Evolutionary conservation across 92 coral and sea anemone species (phyloP), one percentile per base, ranked within the genome.

Genomic region (Hydrozoanthus gracilis): DNA sequence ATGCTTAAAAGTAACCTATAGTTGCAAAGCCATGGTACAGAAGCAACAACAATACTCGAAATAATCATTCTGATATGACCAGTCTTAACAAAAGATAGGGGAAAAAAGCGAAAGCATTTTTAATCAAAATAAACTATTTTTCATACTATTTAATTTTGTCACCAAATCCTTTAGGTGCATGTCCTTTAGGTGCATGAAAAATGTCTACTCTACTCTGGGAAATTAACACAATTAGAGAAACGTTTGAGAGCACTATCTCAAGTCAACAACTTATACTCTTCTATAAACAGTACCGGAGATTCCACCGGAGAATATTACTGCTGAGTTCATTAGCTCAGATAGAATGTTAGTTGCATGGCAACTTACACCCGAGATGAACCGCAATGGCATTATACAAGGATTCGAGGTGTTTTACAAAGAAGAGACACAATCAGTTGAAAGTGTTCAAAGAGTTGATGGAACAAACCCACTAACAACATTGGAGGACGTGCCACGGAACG

Each of bases 321-420:
- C 79, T 4, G 64, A 75, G 58, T 50, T 75, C 39, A 49, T 75
- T 51, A 54, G 61, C 79, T 75, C 79, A 6, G 17, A 5, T 44
- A 75, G 79, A 4, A 3, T 75, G 64, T 13, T 75, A 51, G 79
- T 75, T 1, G 8, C 79, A 16, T 75, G 79, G 79, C 39, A 50
- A 13, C 20, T 75, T 3, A 0, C 60, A 2, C 15, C 64, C 7
- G 11, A 3, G 4, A 4, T 8, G 60, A 75, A 51, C 8, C 79
- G 17, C 15, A 75, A 51, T 16, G 79, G 60, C 79, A 35, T 51
- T 8, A 51, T 75, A 50, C 61, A 5, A 51, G 79, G 79, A 6
- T 75, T 75, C 35, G 50, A 51, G 3, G 79, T 75, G 5, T 14
- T 50, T 51, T 75, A 75, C 44, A 75, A 75, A 15, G 79, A 8